Conservation (phyloP, 2,888 invertebrate genomes). For the Odontothrips loti region DNA sequence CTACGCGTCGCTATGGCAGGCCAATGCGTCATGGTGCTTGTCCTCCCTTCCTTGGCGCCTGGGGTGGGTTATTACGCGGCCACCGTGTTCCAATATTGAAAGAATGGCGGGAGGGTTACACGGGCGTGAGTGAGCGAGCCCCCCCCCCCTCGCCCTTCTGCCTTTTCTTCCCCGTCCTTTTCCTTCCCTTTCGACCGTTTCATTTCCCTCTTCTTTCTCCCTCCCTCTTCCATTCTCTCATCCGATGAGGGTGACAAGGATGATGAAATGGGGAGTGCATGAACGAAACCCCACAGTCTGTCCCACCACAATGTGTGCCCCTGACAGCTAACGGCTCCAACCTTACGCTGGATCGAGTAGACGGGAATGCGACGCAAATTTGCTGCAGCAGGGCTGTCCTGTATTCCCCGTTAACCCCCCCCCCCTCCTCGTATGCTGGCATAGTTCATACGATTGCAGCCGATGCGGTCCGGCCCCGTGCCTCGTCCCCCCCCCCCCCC, state of each 20-base stretch:
- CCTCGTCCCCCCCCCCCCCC: not conserved
- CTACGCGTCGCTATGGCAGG: not conserved
- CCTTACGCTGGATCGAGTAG: too few relatives aligned
- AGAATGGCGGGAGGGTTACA: not conserved
- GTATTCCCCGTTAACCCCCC: too few relatives aligned
- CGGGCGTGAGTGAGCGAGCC: not conserved
- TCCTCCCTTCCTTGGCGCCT: not conserved
- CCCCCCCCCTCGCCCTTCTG: not conserved
- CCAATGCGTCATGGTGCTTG: not conserved
- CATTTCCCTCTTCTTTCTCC: not conserved
- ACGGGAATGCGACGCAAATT: too few relatives aligned
- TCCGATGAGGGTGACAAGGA: not conserved
- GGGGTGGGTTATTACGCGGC: too few relatives aligned
- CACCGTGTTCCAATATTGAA: slow-evolving; percentile 19
- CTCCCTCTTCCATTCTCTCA: not conserved
- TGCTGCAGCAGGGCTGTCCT: too few relatives aligned
- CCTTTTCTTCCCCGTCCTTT: not conserved
- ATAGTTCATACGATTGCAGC: too few relatives aligned
- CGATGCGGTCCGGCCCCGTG: not conserved
- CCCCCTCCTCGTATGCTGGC: too few relatives aligned
- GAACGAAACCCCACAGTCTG: too few relatives aligned
- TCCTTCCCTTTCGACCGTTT: not conserved
- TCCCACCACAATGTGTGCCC: too few relatives aligned
- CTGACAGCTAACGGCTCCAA: too few relatives aligned
- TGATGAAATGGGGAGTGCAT: too few relatives aligned